Evolutionary conservation across 2,113 vertebrate genomes (phyloP).

Genomic region (Butastur rufipennis): DNA sequence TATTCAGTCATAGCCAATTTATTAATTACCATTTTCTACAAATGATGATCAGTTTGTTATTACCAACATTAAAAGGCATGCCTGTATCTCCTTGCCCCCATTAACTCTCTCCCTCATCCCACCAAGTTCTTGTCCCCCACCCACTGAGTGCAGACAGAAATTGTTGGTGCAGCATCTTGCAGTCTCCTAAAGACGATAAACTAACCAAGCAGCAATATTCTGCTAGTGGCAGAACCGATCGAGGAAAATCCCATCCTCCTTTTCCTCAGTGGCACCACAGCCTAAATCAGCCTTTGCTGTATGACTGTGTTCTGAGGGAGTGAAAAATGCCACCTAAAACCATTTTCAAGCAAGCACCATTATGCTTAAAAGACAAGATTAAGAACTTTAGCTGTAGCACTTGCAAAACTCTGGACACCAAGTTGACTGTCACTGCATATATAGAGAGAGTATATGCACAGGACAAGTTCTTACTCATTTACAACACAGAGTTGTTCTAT

Average conservation of each 20-base stretch:
- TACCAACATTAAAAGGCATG: not conserved
- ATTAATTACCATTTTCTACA: not conserved
- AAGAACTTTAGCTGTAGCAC: not conserved
- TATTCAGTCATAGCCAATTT: not conserved
- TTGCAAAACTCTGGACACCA: not conserved
- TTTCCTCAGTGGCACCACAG: not conserved
- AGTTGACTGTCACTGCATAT: not conserved
- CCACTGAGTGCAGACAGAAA: not conserved
- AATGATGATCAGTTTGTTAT: not conserved
- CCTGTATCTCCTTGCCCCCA: not conserved
- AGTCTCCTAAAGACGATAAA: not conserved
- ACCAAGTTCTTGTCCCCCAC: not conserved
- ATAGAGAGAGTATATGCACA: not conserved
- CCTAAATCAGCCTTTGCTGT: not conserved
- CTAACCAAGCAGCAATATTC: not conserved
- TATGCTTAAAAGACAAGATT: not conserved
- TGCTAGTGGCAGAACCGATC: not conserved
- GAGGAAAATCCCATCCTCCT: not conserved
- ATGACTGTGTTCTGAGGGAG: not conserved
- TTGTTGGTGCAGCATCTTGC: not conserved
- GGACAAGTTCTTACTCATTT: not conserved
- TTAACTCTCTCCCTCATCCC: not conserved
- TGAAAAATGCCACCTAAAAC: not conserved
- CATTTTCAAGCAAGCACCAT: not conserved
- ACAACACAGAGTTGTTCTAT: not conserved